Conservation (phyloP, 2,888 invertebrate species). For the Troides oblongomaculatus region DNA sequence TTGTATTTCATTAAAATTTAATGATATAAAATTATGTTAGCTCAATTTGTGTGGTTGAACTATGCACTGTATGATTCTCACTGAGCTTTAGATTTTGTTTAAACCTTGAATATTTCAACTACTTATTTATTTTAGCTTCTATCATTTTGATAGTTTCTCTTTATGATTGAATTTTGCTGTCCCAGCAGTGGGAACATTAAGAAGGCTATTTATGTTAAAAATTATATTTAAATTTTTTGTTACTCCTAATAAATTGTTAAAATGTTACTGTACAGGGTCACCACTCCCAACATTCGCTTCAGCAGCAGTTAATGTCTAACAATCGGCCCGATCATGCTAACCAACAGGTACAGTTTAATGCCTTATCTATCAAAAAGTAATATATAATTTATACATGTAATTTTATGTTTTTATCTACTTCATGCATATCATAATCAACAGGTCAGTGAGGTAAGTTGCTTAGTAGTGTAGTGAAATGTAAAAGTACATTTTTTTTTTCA, state of each 20-base stretch:
- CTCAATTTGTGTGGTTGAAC: no score
- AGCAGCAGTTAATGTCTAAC: slow-evolving; percentile 73
- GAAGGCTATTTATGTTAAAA: no score
- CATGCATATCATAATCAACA: slow-evolving; percentile 59
- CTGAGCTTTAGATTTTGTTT: no score
- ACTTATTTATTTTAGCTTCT: background rate
- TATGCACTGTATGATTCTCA: no score
- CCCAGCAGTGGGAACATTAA: no score
- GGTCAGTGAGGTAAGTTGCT: slow-evolving; percentile 69
- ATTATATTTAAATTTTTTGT: slow-evolving; percentile 1
- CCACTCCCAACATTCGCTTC: slow-evolving; percentile 77
- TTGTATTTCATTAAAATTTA: no score
- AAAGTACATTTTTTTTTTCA: background rate
- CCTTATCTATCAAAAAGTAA: background rate
- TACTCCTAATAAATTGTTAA: background rate
- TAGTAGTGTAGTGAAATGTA: background rate
- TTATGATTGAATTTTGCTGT: no score
- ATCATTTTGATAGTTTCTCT: no score
- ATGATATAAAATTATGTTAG: no score
- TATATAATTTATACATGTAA: slow-evolving; percentile 44
- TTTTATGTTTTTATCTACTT: slow-evolving; percentile 50
- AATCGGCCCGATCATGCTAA: slow-evolving; percentile 65
- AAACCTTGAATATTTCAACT: background rate
- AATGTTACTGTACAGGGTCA: slow-evolving; percentile 54
- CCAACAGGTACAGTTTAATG: slow-evolving; percentile 59